Evolutionary conservation across 2,113 vertebrate species (phyloP).

Genomic region (Thymallus thymallus): DNA sequence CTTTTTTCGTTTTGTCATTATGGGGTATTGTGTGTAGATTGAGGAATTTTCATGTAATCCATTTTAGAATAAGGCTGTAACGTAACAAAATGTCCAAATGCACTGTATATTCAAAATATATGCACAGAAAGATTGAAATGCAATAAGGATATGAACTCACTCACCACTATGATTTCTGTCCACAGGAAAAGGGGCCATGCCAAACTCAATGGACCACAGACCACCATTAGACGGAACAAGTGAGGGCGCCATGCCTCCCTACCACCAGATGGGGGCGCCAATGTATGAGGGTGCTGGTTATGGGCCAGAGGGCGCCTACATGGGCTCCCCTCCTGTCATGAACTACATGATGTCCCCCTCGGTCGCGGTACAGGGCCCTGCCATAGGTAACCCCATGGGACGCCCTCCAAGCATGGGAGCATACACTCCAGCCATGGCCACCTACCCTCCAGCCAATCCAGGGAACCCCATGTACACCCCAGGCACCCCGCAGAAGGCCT

Average conservation of each 20-base stretch:
- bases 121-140: not conserved
- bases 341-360: conserved; percentile 88
- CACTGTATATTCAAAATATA: not conserved
- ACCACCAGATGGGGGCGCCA: conserved; percentile 81
- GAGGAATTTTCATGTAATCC: no score
- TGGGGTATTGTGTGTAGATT: no score
- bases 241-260: conserved; percentile 81
- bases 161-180: conserved; percentile 14
- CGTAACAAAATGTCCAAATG: no score
- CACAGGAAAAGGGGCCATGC: conserved; percentile 83
- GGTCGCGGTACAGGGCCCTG: conserved; percentile 72
- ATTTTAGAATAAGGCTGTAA: no score
- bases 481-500: conserved; percentile 79
- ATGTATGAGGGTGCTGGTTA: conserved; percentile 84
- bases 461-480: conserved; percentile 70
- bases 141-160: not conserved
- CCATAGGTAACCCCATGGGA: conserved; percentile 79
- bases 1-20: no score
- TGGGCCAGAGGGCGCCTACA: conserved; percentile 83
- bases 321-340: conserved; percentile 72
- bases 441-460: conserved; percentile 36
- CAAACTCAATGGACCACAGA: conserved; percentile 81
- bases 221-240: conserved; percentile 82
- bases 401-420: conserved; percentile 75
- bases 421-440: conserved; percentile 72